Conservation (phyloP, 1,140 invertebrate species). For the Ceratosolen solmsi region DNA sequence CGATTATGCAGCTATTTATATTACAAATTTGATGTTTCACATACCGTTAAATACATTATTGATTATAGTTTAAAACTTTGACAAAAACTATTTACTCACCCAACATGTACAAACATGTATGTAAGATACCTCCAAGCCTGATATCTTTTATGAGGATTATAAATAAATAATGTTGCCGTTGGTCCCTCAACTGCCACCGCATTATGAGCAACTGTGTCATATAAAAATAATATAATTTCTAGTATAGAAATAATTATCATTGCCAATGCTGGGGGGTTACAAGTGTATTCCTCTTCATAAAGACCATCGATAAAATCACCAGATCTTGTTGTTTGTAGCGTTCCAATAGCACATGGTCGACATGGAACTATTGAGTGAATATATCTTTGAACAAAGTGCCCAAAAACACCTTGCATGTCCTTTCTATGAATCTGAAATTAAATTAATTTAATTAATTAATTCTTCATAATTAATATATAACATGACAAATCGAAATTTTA, state of each 20-base stretch:
- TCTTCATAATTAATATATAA: background rate
- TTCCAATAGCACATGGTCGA: conserved; percentile 64
- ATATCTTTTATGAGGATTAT: conserved; percentile 89
- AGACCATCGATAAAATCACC: conserved; percentile 79
- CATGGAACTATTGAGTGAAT: conserved; percentile 70
- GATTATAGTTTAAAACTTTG: no score
- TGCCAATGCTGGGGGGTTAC: conserved; percentile 88
- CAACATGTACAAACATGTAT: conserved; percentile 98
- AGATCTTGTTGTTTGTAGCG: conserved; percentile 56
- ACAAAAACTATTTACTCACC: conserved; percentile 81
- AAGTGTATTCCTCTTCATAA: conserved; percentile 90
- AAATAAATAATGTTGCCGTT: conserved; percentile 86
- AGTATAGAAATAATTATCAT: conserved; percentile 86
- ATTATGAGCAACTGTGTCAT: conserved; percentile 74
- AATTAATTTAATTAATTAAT: conserved; percentile 2
- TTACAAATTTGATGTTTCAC: no score
- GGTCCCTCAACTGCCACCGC: conserved; percentile 77
- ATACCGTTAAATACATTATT: no score
- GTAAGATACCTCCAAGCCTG: conserved; percentile 94
- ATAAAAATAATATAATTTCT: conserved; percentile 81
- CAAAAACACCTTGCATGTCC: conserved; percentile 77
- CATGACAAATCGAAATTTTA: conserved; percentile 66
- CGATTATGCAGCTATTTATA: no score
- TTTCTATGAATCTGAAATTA: conserved; percentile 72
- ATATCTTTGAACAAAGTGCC: conserved; percentile 75